A percentile compares a stretch with the other conserved stretches of the same genome.
phyloP scores from a whole-genome alignment of 1,140 invertebrate genomes.

The Drosophila simulans region DNA sequence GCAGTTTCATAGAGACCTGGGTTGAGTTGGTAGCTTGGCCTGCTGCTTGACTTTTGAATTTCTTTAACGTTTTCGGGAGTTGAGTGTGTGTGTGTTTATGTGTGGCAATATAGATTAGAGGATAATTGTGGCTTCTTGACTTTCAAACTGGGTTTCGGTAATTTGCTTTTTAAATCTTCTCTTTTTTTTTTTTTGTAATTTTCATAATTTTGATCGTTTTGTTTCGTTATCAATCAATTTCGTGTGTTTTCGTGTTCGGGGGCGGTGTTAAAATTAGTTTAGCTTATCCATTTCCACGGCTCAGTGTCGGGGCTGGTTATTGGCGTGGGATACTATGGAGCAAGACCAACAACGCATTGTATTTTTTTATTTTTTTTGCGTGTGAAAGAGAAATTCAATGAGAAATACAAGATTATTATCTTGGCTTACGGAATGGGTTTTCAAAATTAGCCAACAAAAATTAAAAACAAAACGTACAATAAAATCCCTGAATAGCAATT shows the following conservation, averaged over 20 bases:
- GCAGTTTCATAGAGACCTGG: conserved; percentile 35
- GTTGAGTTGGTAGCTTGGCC: conserved; percentile 17
- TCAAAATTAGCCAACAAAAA: conserved; percentile 6
- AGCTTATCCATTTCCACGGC: conserved; percentile 91
- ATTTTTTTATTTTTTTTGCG: conserved; percentile 18
- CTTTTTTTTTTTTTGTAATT: conserved; percentile 33
- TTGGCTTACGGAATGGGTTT: conserved; percentile 23
- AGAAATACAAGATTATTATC: conserved; percentile 72
- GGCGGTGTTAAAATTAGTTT: conserved; percentile 64
- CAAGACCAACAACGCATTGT: conserved; percentile 28
- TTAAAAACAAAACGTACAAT: background rate
- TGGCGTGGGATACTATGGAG: conserved; percentile 90
- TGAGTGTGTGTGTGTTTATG: background rate
- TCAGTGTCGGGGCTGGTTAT: conserved; percentile 93
- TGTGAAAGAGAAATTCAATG: conserved; percentile 69
- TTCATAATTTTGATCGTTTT: conserved; percentile 26
- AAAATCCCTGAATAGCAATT: conserved; percentile 2
- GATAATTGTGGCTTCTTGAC: conserved; percentile 29
- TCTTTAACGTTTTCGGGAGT: background rate
- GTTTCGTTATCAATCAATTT: conserved; percentile 25
- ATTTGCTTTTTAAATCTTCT: conserved; percentile 12
- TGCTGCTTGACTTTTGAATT: conserved; percentile 18
- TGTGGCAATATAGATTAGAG: conserved; percentile 10
- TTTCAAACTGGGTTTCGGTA: conserved; percentile 15
- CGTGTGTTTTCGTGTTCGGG: background rate